Conservation (phyloP, 92 coral and sea anemone genomes). For the Phenganax stokvisi region DNA sequence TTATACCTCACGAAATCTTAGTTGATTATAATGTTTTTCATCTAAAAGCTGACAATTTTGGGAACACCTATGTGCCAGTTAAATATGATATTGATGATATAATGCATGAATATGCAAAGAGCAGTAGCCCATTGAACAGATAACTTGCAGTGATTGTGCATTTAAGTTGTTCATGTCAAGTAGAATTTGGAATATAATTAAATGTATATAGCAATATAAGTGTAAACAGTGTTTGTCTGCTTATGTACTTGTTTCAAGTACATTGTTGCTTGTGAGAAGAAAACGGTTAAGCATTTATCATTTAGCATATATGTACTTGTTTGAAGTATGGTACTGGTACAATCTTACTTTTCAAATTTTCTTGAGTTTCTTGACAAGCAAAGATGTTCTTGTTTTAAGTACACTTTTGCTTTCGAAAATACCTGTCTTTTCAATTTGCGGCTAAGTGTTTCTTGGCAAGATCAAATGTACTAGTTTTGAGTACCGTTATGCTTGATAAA, state of each 20-base stretch:
- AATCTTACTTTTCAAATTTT: neutral
- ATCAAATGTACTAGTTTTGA: neutral
- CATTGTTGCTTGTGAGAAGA: too few relatives aligned
- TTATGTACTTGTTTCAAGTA: too few relatives aligned
- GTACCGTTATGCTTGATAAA: neutral
- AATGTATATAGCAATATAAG: neutral
- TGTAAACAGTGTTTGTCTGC: neutral
- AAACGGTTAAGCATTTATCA: neutral
- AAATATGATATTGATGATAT: neutral
- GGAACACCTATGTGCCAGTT: neutral
- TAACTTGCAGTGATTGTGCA: neutral
- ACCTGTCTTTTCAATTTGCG: neutral
- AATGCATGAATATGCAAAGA: neutral
- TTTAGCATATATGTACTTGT: neutral
- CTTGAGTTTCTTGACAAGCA: neutral
- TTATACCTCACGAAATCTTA: neutral
- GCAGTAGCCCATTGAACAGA: neutral
- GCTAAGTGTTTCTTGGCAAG: neutral
- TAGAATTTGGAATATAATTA: neutral
- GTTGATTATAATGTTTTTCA: conserved; percentile 13
- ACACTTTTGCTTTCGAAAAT: neutral
- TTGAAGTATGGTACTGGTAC: neutral
- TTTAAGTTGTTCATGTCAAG: neutral
- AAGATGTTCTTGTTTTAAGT: neutral
- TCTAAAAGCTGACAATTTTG: neutral